Evolutionary conservation across 37 sponge, comb jelly and placozoan species (phyloP), one percentile per base, ranked within the genome.

Genomic region (Beroe forskalii): DNA sequence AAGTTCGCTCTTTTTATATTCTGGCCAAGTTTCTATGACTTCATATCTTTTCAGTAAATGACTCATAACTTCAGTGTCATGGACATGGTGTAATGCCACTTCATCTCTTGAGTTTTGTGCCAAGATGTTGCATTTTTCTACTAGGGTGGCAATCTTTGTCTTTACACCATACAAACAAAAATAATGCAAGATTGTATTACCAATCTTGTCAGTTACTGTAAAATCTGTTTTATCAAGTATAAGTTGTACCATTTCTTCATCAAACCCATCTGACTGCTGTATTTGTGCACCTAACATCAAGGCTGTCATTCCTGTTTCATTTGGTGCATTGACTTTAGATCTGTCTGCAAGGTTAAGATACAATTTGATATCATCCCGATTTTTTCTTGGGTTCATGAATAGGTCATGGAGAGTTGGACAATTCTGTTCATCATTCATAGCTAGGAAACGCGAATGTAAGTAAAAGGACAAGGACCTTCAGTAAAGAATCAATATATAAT

Each of bases 61-160:
- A 48, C 55, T 48, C 55, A 48, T 48, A 48, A 48, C 55, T 12
- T 17, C 6, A 17, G 55, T 48, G 1, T 69, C 32, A 8, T 69
- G 38, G 32, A 69, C 72, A 69, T 69, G 72, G 38, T 69, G 72
- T 32, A 69, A 69, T 35, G 72, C 38, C 36, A 17, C 38, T 35
- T 69, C 72, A 14, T 37, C 72, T 33, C 32, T 69, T 17, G 17
- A 32, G 72, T 69, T 69, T 17, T 69, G 38, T 33, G 72, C 72
- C 28, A 69, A 32, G 0, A 69, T 32, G 32, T 69, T 36, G 39
- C 38, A 69, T 3, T 69, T 69, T 22, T 33, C 38, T 36, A 69
- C 1, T 4, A 69, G 1, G 6, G 12, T 2, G 1, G 28, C 39
- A 35, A 69, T 32, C 27, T 32, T 32, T 36, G 2, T 69, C 38